A percentile compares a stretch with the other conserved stretches of the same genome.
Evolutionary conservation across 2,888 invertebrate species (phyloP).

Genomic region (Mythimna pallens): DNA sequence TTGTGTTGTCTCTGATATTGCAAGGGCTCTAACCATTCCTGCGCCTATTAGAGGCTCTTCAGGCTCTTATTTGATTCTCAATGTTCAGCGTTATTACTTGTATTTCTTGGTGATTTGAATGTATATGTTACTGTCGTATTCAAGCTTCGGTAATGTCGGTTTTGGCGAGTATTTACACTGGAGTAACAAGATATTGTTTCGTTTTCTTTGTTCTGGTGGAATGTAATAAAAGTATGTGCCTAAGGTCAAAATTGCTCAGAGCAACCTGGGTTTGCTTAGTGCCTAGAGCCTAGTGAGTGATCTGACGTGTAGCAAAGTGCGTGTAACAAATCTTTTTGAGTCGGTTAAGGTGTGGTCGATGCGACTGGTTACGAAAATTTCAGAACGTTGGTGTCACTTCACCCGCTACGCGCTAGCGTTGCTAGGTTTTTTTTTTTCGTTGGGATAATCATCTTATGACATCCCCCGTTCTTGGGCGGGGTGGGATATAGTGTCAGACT

Average conservation of each 20-base stretch:
- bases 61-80: slow-evolving; percentile 28
- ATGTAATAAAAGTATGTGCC: background rate
- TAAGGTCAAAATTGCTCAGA: background rate
- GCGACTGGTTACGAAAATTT: too few species aligned
- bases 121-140: background rate
- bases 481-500: too few species aligned
- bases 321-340: too few species aligned
- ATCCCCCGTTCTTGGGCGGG: too few species aligned
- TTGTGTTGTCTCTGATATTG: slow-evolving; percentile 60
- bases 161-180: background rate
- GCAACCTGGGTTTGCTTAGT: background rate
- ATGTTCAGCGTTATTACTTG: slow-evolving; percentile 42
- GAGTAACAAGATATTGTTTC: background rate
- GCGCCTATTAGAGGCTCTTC: slow-evolving; percentile 47
- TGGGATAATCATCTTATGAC: too few species aligned
- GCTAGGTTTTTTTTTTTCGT: too few species aligned
- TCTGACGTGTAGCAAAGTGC: too few species aligned
- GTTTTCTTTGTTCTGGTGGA: background rate
- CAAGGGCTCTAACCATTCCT: slow-evolving; percentile 49
- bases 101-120: slow-evolving; percentile 29
- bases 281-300: background rate
- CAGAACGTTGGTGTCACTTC: too few species aligned
- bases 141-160: background rate
- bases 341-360: too few species aligned
- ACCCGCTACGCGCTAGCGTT: too few species aligned